Evolutionary conservation across 2,888 invertebrate genomes (phyloP), one percentile per base, ranked within the genome.

Genomic region (Melanotus villosus): DNA sequence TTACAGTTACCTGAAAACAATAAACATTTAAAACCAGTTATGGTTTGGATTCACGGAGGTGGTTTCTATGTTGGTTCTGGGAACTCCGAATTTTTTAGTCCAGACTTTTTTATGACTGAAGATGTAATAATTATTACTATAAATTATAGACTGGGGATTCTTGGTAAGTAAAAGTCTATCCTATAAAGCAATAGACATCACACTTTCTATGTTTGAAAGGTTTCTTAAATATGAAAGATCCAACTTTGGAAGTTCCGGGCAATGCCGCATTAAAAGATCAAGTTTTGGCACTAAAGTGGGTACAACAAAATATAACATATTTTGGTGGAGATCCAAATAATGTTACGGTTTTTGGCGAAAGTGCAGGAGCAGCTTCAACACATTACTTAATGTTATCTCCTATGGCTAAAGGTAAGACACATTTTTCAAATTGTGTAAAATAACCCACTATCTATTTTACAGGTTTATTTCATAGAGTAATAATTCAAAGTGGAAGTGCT

Each of bases 251-350:
- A 54, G 83, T 88, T 52, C 87, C 88, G 0, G 88, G 88, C 0
- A 88, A 88, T 78, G 86, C 87, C 0, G 88, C 86, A 1, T 79
- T 88, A 0, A 88, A 88, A 78, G 88, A 88, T 77, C 86, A 86
- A 80, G 82, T 87, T 0, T 71, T 87, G 77, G 88, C 87, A 0
- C 73, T 88, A 38, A 85, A 84, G 71, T 88, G 88, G 88, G 82
- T 88, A 0, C 84, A 86, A 70, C 79, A 78, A 1, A 88, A 88
- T 73, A 86, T 87, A 14, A 70, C 78, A 9, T 81, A 81, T 60
- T 88, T 88, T 76, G 86, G 86, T 32, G 88, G 88, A 1, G 86
- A 88, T 79, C 82, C 86, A 0, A 77, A 85, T 5, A 88, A 88
- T 68, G 87, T 84, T 1, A 88, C 87, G 0, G 80, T 88, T 6